Conservation (phyloP, 1,140 invertebrate species). For the Magallana ariakensis region DNA sequence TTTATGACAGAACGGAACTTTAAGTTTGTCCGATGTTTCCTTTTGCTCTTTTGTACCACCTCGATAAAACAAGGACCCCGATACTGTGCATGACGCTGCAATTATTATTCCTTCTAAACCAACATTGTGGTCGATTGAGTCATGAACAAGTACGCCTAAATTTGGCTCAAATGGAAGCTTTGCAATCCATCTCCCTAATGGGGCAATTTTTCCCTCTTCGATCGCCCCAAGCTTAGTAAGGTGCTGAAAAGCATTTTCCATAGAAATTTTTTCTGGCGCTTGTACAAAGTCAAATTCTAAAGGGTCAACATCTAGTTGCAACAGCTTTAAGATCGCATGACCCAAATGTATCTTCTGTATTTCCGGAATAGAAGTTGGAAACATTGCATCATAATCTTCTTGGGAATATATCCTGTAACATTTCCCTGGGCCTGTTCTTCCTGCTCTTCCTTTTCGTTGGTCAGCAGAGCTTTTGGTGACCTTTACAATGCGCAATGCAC, state of each 20-base stretch:
- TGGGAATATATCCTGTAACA: slow-evolving; percentile 75
- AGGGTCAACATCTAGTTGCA: slow-evolving; percentile 69
- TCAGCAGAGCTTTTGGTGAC: slow-evolving; percentile 74
- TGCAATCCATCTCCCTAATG: slow-evolving; percentile 72
- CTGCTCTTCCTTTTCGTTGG: slow-evolving; percentile 76
- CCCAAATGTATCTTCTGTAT: slow-evolving; percentile 73
- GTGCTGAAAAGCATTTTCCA: slow-evolving; percentile 63
- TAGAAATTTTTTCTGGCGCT: slow-evolving; percentile 62
- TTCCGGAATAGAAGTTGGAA: slow-evolving; percentile 66
- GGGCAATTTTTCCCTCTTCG: slow-evolving; percentile 69
- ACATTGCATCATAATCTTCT: slow-evolving; percentile 67
- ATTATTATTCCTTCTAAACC: slow-evolving; percentile 82
- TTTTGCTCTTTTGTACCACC: slow-evolving; percentile 82
- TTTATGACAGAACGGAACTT: slow-evolving; percentile 86
- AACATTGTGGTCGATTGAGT: slow-evolving; percentile 76
- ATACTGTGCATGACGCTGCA: slow-evolving; percentile 62
- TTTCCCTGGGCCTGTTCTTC: slow-evolving; percentile 70
- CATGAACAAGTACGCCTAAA: slow-evolving; percentile 63
- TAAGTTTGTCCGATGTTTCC: slow-evolving; percentile 83
- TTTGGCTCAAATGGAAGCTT: slow-evolving; percentile 73
- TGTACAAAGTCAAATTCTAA: slow-evolving; percentile 74
- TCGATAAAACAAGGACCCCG: slow-evolving; percentile 67
- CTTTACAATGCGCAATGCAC: slow-evolving; percentile 59
- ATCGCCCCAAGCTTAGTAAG: slow-evolving; percentile 68
- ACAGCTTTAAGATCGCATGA: slow-evolving; percentile 72